phyloP scores from a whole-genome alignment of 2,888 invertebrate genomes.

The Orchesellides sinensis region DNA sequence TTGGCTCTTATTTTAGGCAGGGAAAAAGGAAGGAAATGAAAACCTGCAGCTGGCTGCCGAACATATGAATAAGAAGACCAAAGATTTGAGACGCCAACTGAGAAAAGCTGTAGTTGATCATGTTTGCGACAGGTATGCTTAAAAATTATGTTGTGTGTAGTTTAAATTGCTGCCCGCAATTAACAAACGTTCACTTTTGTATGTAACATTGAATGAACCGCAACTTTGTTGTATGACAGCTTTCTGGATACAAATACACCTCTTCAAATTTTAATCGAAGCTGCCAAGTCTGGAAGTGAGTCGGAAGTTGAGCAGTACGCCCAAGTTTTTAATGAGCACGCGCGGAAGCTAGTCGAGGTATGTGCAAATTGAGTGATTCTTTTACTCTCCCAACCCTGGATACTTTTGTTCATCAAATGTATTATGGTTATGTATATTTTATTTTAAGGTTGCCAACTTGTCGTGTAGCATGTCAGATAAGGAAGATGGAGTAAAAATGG shows the following conservation, averaged over 20 bases:
- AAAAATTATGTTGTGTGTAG: too few species aligned
- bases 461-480: conserved; percentile 99
- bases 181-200: background rate
- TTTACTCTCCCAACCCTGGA: too few species aligned
- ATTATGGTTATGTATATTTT: conserved; percentile 1
- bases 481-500: conserved; percentile 85
- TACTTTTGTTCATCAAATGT: too few species aligned
- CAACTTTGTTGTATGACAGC: conserved; percentile 80
- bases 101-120: conserved; percentile 99
- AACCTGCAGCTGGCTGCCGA: conserved; percentile 95
- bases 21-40: conserved; percentile 91
- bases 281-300: conserved; percentile 93
- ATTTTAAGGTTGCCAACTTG: conserved; percentile 89
- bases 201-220: background rate
- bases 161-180: too few species aligned
- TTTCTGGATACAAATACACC: conserved; percentile 98
- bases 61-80: conserved; percentile 97
- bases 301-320: conserved; percentile 96
- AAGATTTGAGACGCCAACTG: conserved; percentile 94
- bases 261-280: conserved; percentile 94
- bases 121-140: too few species aligned
- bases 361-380: background rate
- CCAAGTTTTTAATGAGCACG: conserved; percentile 95
- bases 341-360: conserved; percentile 96
- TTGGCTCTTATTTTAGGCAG: conserved; percentile 81